These are phyloP conservation scores for Arctopsyche grandis DNA, from an alignment of 1,140 invertebrate species.

Conservation along the genomic window DNA sequence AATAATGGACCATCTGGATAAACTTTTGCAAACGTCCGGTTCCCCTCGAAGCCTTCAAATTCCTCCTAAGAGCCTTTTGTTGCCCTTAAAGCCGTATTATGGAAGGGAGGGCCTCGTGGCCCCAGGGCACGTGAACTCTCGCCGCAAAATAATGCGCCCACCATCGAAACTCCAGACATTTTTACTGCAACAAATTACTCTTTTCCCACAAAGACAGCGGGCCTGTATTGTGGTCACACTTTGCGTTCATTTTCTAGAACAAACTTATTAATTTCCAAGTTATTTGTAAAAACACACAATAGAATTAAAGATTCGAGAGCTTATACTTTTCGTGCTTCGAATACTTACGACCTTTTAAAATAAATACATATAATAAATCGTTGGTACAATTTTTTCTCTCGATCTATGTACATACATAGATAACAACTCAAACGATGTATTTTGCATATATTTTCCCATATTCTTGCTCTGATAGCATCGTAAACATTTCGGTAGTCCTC, in stretches of 20 bases:
- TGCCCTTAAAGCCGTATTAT: constrained; percentile 38
- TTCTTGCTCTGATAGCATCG: no score
- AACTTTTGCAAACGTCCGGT: constrained; percentile 15
- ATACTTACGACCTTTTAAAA: no score
- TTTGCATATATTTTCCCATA: no score
- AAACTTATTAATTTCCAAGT: no score
- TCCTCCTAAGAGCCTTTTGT: constrained; percentile 30
- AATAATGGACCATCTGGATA: constrained; percentile 31
- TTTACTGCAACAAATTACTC: constrained; percentile 29
- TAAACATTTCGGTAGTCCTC: no score
- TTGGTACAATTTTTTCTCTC: no score
- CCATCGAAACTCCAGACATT: constrained; percentile 16
- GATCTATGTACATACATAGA: no score
- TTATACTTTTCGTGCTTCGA: no score
- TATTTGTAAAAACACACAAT: no score
- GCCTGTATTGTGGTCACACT: background rate
- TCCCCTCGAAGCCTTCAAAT: constrained; percentile 31
- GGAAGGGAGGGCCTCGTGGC: background rate
- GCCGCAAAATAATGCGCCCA: constrained; percentile 15
- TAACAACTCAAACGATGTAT: no score
- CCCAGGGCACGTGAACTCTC: constrained; percentile 11
- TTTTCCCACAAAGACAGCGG: constrained; percentile 19
- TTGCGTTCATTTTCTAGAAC: background rate
- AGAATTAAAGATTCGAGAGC: no score
- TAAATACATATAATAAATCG: no score